phyloP scores from a whole-genome alignment of 2,113 vertebrate species.

The Etheostoma cragini region DNA sequence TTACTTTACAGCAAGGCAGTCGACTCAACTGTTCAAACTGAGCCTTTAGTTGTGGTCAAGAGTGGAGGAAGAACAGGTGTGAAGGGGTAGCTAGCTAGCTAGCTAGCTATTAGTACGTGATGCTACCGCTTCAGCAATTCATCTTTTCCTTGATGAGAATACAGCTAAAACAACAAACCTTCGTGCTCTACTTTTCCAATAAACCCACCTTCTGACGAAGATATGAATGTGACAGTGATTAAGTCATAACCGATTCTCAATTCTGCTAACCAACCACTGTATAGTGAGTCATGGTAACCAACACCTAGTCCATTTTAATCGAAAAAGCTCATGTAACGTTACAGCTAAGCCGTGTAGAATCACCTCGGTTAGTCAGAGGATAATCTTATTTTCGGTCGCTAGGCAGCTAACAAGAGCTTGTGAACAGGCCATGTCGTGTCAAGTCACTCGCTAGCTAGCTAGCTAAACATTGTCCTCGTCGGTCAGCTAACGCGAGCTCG shows the following conservation, averaged over 20 bases:
- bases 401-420: slow-evolving; percentile 69
- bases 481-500: slow-evolving; percentile 18
- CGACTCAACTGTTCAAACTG: background rate
- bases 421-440: slow-evolving; percentile 76
- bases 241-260: slow-evolving; percentile 14
- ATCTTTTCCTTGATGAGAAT: slow-evolving; percentile 1
- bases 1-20: background rate
- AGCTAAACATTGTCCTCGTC: slow-evolving; percentile 52
- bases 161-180: background rate
- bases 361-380: background rate
- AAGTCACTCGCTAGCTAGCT: slow-evolving; percentile 72
- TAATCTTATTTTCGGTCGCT: slow-evolving; percentile 53
- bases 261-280: slow-evolving; percentile 1
- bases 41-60: background rate
- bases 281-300: background rate
- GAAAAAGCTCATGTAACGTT: background rate
- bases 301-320: background rate
- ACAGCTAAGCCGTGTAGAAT: background rate
- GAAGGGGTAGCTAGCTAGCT: background rate
- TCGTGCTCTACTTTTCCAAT: background rate
- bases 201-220: slow-evolving; percentile 1
- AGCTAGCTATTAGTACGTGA: background rate
- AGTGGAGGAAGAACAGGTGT: background rate
- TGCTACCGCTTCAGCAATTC: background rate
- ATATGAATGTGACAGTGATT: background rate